Evolutionary conservation across 1,140 invertebrate genomes (phyloP), one percentile per base, ranked within the genome.

Genomic region (Drosophila sulfurigaster): DNA sequence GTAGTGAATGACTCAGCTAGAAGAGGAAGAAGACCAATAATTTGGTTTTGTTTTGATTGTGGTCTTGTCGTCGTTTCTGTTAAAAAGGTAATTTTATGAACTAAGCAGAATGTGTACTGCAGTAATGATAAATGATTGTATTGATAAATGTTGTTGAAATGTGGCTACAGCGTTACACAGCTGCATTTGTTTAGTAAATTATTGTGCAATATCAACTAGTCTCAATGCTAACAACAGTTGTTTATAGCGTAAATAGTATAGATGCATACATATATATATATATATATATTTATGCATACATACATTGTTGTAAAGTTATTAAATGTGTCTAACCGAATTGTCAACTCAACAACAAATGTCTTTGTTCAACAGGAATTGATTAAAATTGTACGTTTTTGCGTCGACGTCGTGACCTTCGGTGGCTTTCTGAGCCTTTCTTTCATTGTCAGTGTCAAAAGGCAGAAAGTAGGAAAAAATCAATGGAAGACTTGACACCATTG

Each of bases 401-500:
- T 54, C 15, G 49, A 38, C 71, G 67, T 82, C 62, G 75, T 69
- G 65, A 81, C 85, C 85, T 88, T 89, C 70, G 70, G 43, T 67
- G 62, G 67, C 46, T 58, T 13, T 75, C 48, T 57, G 32, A 35
- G 28, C 25, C 45, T 45, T 78, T 30, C 45, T 51, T 81, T 83
- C 81, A 85, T 72, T 85, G 80, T 59, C 81, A 88, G 60, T 78
- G 78, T 56, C 80, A 75, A 13, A 51, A 35, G 38, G 16, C 49
- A 71, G 52, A 52, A 57, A 69, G 49, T 51, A 82, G 74, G 66
- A 77, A 91, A 82, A 88, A 91, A 88, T 91, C 86, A 78, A 91
- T 91, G 90, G 90, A 91, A 72, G 90, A 91, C 79, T 65, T 91
- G 54, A 91, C 86, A 60, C 90, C 90, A 35, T 74, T 91, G 49